Evolutionary conservation across 1,140 invertebrate species (phyloP), one percentile per base, ranked within the genome.

Genomic region (Drosophila arizonae): DNA sequence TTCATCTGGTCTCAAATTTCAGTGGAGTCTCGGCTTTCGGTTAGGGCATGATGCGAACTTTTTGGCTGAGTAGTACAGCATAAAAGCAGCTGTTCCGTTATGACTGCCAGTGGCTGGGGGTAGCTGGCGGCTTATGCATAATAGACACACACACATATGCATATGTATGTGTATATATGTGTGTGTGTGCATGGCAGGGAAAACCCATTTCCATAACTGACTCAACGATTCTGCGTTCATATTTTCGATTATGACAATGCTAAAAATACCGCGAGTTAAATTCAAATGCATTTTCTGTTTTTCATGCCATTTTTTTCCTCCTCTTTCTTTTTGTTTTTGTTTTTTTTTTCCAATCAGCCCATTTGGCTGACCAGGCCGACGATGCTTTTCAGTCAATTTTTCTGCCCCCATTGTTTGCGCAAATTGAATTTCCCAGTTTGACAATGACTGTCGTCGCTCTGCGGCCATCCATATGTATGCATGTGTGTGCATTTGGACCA

Each of bases 171-270:
- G n/a, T 52, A 2, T 6, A 9, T 51, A 5, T 50, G 21, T 11
- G 21, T 51, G 21, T 51, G 10, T 33, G 57, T 68, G 73, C 58
- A 66, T 65, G 70, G 72, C 61, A 68, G 62, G 61, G 61, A 79
- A 79, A 85, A 77, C 50, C 75, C 79, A 87, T 86, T 86, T 86
- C 56, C 77, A 86, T 86, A 86, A 86, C 81, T 71, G 70, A 80
- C 69, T 85, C 65, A 75, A 60, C 60, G 64, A 61, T 66, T 43
- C 62, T 58, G 48, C 65, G 61, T 71, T 64, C 63, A 15, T 52
- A 62, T 68, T 71, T 75, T 74, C 79, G 79, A 71, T 79, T 79
- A 79, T 87, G 79, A 82, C 76, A 80, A 63, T 80, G 82, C 76
- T 82, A 87, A 87, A 86, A 87, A 79, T 79, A 78, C 50, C 56